Base-by-base conservation (phyloP, 2,888 invertebrate genomes). In the Oxytorus armatus region DNA sequence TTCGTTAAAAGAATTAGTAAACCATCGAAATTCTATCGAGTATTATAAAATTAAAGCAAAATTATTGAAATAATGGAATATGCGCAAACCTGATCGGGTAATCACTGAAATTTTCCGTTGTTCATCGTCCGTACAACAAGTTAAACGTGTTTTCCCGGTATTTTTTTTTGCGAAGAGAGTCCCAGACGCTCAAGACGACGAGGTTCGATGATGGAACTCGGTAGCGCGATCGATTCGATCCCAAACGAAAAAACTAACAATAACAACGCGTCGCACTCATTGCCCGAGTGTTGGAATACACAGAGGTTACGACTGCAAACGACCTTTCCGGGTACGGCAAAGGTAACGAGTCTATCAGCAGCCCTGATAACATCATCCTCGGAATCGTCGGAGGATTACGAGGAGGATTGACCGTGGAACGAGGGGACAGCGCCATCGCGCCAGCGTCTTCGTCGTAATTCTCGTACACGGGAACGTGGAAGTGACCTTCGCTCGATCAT, bases 171-270 rank as follows among this genome's bases (percentile, higher is more conserved):
- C 53, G 23, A 70, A 84, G 84, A 82, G 57, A 81, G 86, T 79
- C 83, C 86, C 11, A 93, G 95, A 57, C 94, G 95, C 18, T 95
- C 95, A 88, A 94, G 95, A 83, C 93, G 96, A 87, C 93, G 96
- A 85, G 96, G 96, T 84, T 97, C 97, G 65, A 96, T 97, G 96
- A 93, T 97, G 90, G 97, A 97, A 91, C 93, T 97, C 66, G 96
- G 95, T 88, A 84, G 84, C 29, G 79, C 75, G 47, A 88, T 85
- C 25, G 83, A 83, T 83, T 77, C 85, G 61, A 81, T 82, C 21
- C 82, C 82, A 55, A 88, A 85, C 83, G 92, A 92, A 85, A 94
- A 93, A 79, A 63, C 74, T 3, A 86, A 82, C 55, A 82, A 74
- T 61, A 81, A 77, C 63, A 78, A 77, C 77, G 89, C 88, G 36